A percentile compares a stretch with the other conserved stretches of the same genome.
Evolutionary conservation across 1,140 invertebrate species (phyloP).

Genomic region (Asbolus verrucosus): DNA sequence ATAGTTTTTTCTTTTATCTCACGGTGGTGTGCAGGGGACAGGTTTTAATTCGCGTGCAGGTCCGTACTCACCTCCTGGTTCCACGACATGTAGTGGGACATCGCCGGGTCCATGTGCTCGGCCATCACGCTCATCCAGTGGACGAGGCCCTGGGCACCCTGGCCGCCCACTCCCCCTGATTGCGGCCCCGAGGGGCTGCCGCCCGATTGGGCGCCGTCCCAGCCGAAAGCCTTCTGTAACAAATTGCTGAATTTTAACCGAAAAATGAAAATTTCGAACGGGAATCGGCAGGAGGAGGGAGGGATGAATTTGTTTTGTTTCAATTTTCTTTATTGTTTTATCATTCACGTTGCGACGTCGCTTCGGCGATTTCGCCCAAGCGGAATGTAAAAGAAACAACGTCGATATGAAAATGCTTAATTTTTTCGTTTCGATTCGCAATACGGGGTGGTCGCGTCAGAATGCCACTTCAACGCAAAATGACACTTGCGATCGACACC

Average conservation of each 20-base stretch:
- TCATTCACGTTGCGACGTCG: slow-evolving; percentile 3
- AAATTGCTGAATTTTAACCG: too few relatives aligned
- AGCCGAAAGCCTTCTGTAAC: slow-evolving; percentile 64
- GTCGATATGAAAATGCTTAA: too few relatives aligned
- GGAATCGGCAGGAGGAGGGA: neutral
- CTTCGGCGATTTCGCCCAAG: neutral
- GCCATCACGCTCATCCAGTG: slow-evolving; percentile 90
- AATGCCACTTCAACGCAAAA: too few relatives aligned
- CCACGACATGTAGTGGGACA: slow-evolving; percentile 75
- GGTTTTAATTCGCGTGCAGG: slow-evolving; percentile 15
- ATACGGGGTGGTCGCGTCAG: too few relatives aligned
- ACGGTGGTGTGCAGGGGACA: slow-evolving; percentile 27
- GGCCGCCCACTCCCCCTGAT: slow-evolving; percentile 65
- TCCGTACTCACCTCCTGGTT: slow-evolving; percentile 62
- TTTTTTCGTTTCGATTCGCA: too few relatives aligned
- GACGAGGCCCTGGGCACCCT: slow-evolving; percentile 77
- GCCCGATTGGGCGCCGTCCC: slow-evolving; percentile 63
- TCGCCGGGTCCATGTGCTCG: slow-evolving; percentile 76
- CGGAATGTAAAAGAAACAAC: too few relatives aligned
- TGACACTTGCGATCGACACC: too few relatives aligned
- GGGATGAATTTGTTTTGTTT: slow-evolving; percentile 22
- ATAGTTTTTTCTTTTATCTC: slow-evolving; percentile 44
- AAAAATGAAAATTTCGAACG: too few relatives aligned
- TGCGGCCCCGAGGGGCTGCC: slow-evolving; percentile 61
- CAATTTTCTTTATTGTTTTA: slow-evolving; percentile 30